A percentile compares a stretch with the other conserved stretches of the same genome.
Evolutionary conservation across 2,888 invertebrate species (phyloP).

Genomic region (Drosophila emarginata): DNA sequence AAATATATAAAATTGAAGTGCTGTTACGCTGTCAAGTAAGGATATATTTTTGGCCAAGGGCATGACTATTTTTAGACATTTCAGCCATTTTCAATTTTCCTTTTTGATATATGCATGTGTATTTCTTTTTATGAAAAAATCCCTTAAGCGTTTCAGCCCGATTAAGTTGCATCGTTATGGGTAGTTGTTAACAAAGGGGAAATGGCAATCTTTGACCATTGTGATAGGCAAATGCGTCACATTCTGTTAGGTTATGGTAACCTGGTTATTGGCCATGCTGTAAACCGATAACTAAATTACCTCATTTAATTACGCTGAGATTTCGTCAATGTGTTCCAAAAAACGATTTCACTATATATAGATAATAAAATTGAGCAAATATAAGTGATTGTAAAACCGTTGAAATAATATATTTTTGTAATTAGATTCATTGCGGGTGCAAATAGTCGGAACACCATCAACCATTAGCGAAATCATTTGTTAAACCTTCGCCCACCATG

Average conservation of each 20-base stretch:
- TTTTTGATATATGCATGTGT: background rate
- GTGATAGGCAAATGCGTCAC: conserved; percentile 28
- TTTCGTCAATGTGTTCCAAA: background rate
- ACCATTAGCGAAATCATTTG: background rate
- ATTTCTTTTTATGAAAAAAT: background rate
- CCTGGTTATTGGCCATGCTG: background rate
- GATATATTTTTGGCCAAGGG: conserved; percentile 34
- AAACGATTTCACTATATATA: background rate
- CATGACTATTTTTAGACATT: conserved; percentile 27
- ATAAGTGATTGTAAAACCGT: background rate
- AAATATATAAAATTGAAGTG: conserved; percentile 2
- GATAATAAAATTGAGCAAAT: background rate
- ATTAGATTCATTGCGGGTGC: background rate
- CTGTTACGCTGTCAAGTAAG: background rate
- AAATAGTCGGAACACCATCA: background rate
- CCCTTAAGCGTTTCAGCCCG: conserved; percentile 24
- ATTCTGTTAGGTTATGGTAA: background rate
- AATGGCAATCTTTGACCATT: background rate
- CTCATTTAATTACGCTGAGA: conserved; percentile 29
- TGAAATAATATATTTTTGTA: background rate
- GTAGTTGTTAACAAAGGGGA: background rate
- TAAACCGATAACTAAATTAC: conserved; percentile 29
- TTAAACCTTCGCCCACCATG: conserved; percentile 29
- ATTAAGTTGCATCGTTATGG: conserved; percentile 7
- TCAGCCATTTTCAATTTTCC: background rate